Base-by-base conservation (phyloP, 2,888 invertebrate genomes). In the Vannuccia rotundouncinata region DNA sequence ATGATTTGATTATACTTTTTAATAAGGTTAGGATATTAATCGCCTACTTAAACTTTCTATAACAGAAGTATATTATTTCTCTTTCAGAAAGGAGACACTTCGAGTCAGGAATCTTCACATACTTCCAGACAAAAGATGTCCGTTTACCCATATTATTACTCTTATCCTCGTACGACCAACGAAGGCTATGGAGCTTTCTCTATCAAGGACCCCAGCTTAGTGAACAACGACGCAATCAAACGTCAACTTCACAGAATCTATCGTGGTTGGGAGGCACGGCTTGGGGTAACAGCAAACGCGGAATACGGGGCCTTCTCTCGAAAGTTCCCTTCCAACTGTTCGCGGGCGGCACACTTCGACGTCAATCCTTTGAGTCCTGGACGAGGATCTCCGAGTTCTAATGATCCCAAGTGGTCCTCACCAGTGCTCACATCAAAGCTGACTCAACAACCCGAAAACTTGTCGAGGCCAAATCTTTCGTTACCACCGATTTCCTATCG, bases 81-180 rank as follows among this genome's bases (percentile, higher is more conserved):
- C n/a, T n/a, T n/a, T n/a, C n/a, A n/a, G n/a, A n/a, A n/a, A n/a
- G n/a, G n/a, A n/a, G n/a, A n/a, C n/a, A n/a, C n/a, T n/a, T n/a
- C n/a, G n/a, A n/a, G n/a, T n/a, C n/a, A n/a, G n/a, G n/a, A n/a
- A n/a, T n/a, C n/a, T n/a, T n/a, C n/a, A n/a, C n/a, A n/a, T n/a
- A n/a, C n/a, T n/a, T n/a, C 45, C 17, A 66, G 25, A 66, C 22
- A 66, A 66, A 66, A 66, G 66, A 66, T 66, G 66, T 66, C 66
- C 66, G 66, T 66, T 66, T 22, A 13, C 25, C 66, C 66, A 13
- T 66, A 66, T 22, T 66, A 66, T 22, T 66, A 66, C 66, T n/a
- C 66, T 5, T 22, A 66, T 22, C 66, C 66, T n/a, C 66, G 66
- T 2, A 66, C 66, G 25, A 66, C 66, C 66, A 66, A 66, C 66